phyloP scores from a whole-genome alignment of 1,140 invertebrate genomes.

The Lamellibrachia luymesi region DNA sequence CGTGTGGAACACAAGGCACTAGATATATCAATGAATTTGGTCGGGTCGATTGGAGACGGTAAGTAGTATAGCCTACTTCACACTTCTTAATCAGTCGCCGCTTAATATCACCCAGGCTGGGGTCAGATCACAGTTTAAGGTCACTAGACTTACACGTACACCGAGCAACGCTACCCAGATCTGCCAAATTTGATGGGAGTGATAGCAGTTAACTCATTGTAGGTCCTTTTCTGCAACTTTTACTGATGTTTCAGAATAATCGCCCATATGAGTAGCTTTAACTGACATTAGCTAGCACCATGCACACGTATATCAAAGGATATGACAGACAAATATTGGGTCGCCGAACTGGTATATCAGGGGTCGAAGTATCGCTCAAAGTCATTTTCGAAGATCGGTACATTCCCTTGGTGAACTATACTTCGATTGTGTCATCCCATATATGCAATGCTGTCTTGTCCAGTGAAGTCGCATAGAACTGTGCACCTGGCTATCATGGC shows the following conservation, averaged over 20 bases:
- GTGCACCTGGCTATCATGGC: no score
- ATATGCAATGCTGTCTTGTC: no score
- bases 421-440: neutral
- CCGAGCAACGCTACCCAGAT: neutral
- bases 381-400: neutral
- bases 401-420: neutral
- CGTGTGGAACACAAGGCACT: neutral
- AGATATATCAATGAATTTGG: neutral
- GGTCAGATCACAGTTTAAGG: neutral
- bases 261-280: neutral
- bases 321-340: neutral
- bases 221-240: neutral
- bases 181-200: neutral
- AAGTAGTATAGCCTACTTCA: neutral
- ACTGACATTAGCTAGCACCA: neutral
- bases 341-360: neutral
- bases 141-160: neutral
- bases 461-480: no score
- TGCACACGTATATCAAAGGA: neutral
- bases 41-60: neutral
- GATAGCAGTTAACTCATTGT: neutral
- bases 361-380: neutral
- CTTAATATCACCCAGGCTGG: neutral
- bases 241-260: neutral
- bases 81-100: neutral